Base-by-base conservation (phyloP, 1,140 invertebrate genomes). In the Trichonephila clavata region DNA sequence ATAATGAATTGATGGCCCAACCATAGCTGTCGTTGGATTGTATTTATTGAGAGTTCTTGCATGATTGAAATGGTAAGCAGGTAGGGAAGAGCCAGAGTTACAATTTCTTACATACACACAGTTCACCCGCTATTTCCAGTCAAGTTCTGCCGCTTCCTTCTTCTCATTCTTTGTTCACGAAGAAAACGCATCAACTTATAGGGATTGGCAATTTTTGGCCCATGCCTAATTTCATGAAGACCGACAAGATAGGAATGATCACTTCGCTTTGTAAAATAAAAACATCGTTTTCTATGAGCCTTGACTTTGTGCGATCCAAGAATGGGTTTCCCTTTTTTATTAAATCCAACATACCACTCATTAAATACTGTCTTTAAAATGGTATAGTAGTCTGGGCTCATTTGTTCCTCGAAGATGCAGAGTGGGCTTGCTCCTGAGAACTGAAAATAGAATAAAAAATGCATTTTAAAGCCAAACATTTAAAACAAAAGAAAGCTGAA, bases 331-430 rank as follows among this genome's bases (percentile, higher is more conserved):
- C 84, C 84, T n/a, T 32, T 32, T 57, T 24, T 27, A 32, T 86
- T 86, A 8, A 86, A 86, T 13, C 84, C 84, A 2, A 86, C 20
- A 1, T 32, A 24, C 84, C 84, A 86, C 14, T 63, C 20, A 16
- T 86, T 63, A 59, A 13, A 86, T 3, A 63, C 60, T 0, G 13
- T 27, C 39, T 24, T 86, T 5, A 86, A 14, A 2, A 21, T 32
- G 39, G 84, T 61, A 39, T 8, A 86, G 3, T 39, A 32, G 2
- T 86, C 84, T 5, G 60, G 27, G 0, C 24, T 32, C 27, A 86
- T 63, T 3, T 32, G 24, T 20, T 86, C 84, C 27, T 86, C 84
- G 50, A 86, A 86, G 4, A 86, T 63, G 60, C 84, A 86, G n/a
- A 60, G 84, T 18, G 84, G 59, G 13, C 27, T 86, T 39, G 27